Evolutionary conservation across 1,140 invertebrate genomes (phyloP), one percentile per base, ranked within the genome.

Genomic region (Argopecten irradians): DNA sequence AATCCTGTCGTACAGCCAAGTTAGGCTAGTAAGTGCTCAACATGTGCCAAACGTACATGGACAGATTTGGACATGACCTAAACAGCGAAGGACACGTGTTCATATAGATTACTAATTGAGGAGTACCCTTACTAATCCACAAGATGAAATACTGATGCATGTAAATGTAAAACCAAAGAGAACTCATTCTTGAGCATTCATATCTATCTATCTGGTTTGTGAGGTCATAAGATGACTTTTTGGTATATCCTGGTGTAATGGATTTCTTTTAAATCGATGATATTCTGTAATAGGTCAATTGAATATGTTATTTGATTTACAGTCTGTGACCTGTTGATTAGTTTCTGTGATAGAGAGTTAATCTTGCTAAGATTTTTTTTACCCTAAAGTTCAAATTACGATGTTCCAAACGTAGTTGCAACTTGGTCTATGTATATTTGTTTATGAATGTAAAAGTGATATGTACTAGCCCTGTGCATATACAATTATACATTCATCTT

Each of bases 11-110:
- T 22, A 71, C 22, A 28, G 83, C 83, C 83, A 1, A 35, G 34
- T 36, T 84, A 84, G n/a, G 83, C 34, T 39, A 33, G 22, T n/a
- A n/a, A 71, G 55, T 71, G 55, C 55, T 71, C 55, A 71, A 71
- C 55, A 71, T 71, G 55, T 71, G 55, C 28, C 55, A 71, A 71
- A 71, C 5, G 55, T 71, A 71, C 55, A n/a, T 28, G n/a, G 55
- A 71, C 55, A 71, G 36, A 71, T 1, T n/a, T 0, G 55, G 55
- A 71, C 55, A 71, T 46, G 43, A 19, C n/a, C 22, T 46, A 46
- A 19, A 46, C n/a, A n/a, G n/a, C n/a, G n/a, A n/a, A 5, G 43
- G 55, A 71, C 2, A 71, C n/a, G 55, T 28, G 55, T 3, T 71
- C n/a, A 16, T n/a, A 5, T 71, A 16, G 55, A 11, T 28, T 16